Evolutionary conservation across 2,113 vertebrate genomes (phyloP), one percentile per base, ranked within the genome.

Genomic region (Campylomormyrus tamandua): DNA sequence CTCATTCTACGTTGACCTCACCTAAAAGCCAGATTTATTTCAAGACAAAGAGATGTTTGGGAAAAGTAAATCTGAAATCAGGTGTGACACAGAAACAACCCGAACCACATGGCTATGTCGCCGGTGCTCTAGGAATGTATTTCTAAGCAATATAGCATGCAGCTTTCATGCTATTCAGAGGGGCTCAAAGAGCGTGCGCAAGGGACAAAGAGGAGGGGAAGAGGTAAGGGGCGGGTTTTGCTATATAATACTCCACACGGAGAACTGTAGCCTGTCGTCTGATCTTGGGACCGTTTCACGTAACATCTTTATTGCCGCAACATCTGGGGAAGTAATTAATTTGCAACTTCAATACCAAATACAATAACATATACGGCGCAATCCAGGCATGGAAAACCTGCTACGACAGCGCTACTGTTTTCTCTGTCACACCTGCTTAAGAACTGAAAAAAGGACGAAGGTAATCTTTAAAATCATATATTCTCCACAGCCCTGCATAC

Each of bases 171-270:
- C 74, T 80, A 80, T 19, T 80, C 74, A 39, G 74, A 19, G 35
- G 35, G 35, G 74, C 74, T 80, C 9, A 80, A 80, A 89, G 91
- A 90, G 89, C 91, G 90, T 91, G 89, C 90, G 91, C 92, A 91
- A 53, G 85, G 89, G 74, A 83, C 58, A 88, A 48, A 83, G n/a
- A 87, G 70, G 90, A 66, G 87, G 88, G 91, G 91, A 83, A 85
- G 85, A 85, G 85, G 90, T 66, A 87, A 89, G 90, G 92, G 93
- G 92, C 89, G 92, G 92, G 91, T 83, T 87, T 90, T 86, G 80
- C 89, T 93, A 93, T 93, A 93, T 91, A 93, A 90, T 90, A 74
- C 89, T 90, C 92, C 89, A 91, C 91, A 89, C 91, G 90, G 87
- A 90, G 90, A 91, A 90, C 89, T 92, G 70, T 90, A 87, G 92